Evolutionary conservation across 2,888 invertebrate species (phyloP).

Genomic region (Dysmachus trigonus): DNA sequence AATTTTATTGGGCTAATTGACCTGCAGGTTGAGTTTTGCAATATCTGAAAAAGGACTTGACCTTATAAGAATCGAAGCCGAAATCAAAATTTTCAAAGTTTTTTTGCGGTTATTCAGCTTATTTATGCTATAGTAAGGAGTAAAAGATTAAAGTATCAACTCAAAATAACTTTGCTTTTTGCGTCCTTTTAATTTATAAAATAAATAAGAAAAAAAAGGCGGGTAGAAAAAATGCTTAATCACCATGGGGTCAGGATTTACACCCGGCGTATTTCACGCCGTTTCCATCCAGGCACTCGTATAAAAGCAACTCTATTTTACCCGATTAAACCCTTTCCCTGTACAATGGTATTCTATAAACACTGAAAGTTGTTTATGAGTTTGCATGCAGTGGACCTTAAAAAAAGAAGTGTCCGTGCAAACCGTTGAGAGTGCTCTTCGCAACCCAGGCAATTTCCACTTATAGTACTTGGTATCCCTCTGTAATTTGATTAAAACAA

Average conservation of each 20-base stretch:
- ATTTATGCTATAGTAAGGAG: too few species aligned
- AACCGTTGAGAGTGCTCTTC: neutral
- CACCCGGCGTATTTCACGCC: neutral
- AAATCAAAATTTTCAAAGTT: neutral
- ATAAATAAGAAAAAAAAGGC: neutral
- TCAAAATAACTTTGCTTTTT: neutral
- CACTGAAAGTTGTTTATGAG: neutral
- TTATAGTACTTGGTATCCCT: neutral
- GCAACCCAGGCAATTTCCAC: neutral
- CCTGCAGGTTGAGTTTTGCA: neutral
- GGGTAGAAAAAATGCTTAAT: neutral
- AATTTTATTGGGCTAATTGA: too few species aligned
- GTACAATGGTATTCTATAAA: too few species aligned
- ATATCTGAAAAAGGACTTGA: neutral
- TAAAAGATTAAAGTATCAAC: neutral
- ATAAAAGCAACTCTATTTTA: neutral
- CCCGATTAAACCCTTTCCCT: neutral
- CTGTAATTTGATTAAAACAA: neutral
- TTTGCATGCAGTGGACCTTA: neutral
- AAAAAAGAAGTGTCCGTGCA: neutral
- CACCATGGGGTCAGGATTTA: neutral
- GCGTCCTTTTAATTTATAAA: neutral
- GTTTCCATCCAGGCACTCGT: neutral
- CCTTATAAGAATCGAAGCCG: neutral
- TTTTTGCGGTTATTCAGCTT: neutral